Evolutionary conservation across 2,113 vertebrate genomes (phyloP).

Genomic region (human (Homo sapiens)): GRCh38 chr4:106359001-106359500

Average conservation of each 20-base stretch:
- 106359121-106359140: slow-evolving; percentile 70
- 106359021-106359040: slow-evolving; percentile 33
- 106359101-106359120: slow-evolving; percentile 43
- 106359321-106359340: slow-evolving; percentile 11
- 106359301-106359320: background rate
- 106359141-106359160: slow-evolving; percentile 63
- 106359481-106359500: background rate
- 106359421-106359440: background rate
- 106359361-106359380: slow-evolving; percentile 24
- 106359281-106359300: background rate
- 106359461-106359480: background rate
- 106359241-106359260: slow-evolving; percentile 42
- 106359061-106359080: slow-evolving; percentile 32
- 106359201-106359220: slow-evolving; percentile 48
- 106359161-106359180: slow-evolving; percentile 49
- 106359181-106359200: slow-evolving; percentile 8
- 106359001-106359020: slow-evolving; percentile 13
- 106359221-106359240: slow-evolving; percentile 23
- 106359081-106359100: slow-evolving; percentile 41
- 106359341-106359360: slow-evolving; percentile 26
- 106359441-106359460: background rate
- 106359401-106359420: slow-evolving; percentile 13
- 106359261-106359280: slow-evolving; percentile 21
- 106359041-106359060: slow-evolving; percentile 45
- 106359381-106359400: background rate